A percentile compares a stretch with the other conserved stretches of the same genome.
Evolutionary conservation across 2,888 invertebrate species (phyloP).

Genomic region (Rapana venosa): DNA sequence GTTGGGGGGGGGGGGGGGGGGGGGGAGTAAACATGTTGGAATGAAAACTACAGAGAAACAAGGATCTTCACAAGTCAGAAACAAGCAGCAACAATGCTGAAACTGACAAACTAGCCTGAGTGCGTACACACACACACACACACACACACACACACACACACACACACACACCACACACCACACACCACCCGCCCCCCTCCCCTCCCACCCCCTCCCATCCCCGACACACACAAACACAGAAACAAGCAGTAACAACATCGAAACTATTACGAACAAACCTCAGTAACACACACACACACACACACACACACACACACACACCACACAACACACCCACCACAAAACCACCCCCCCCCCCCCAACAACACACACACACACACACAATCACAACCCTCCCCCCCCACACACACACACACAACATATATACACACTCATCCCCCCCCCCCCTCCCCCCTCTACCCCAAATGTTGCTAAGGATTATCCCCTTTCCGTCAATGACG

Average conservation of each 20-base stretch:
- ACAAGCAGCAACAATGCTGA: too few relatives aligned
- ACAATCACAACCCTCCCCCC: not conserved
- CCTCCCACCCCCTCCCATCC: not conserved
- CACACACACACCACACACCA: not conserved
- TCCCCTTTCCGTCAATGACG: not conserved
- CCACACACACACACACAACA: not conserved
- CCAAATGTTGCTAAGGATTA: not conserved
- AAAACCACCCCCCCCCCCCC: too few relatives aligned
- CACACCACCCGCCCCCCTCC: not conserved
- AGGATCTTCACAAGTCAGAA: too few relatives aligned
- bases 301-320: conserved; percentile 1
- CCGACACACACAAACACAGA: not conserved
- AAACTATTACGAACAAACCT: not conserved
- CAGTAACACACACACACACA: not conserved
- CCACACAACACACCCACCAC: not conserved
- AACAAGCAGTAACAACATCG: not conserved
- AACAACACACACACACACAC: not conserved
- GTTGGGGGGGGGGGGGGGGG: too few relatives aligned
- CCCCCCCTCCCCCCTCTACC: too few relatives aligned
- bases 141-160: conserved; percentile 3
- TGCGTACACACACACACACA: conserved; percentile 10
- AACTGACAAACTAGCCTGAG: not conserved
- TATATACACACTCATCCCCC: not conserved
- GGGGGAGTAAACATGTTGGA: too few relatives aligned
- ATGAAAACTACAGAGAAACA: too few relatives aligned